These are phyloP conservation scores for Matsumyia berberina DNA, from an alignment of 2,888 invertebrate species.

Conservation along the genomic window DNA sequence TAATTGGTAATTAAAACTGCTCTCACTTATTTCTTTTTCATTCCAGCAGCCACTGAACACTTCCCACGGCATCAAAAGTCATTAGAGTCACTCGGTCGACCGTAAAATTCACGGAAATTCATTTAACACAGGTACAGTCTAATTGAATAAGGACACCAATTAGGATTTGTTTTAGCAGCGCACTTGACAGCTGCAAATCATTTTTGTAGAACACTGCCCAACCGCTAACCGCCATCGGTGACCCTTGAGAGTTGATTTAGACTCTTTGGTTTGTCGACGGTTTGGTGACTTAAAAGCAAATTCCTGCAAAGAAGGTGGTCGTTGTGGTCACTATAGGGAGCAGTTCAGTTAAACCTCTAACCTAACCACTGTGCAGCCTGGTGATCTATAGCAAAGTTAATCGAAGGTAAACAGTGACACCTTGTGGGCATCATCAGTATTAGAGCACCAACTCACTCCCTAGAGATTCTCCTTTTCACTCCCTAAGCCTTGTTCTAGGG, in stretches of 20 bases:
- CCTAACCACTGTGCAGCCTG: too few species aligned
- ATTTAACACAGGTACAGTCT: slow-evolving; percentile 67
- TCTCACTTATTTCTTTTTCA: slow-evolving; percentile 32
- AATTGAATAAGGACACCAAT: slow-evolving; percentile 72
- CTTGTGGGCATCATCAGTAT: too few species aligned
- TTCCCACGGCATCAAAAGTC: slow-evolving; percentile 47
- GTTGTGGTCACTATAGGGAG: too few species aligned
- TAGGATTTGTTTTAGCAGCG: slow-evolving; percentile 59
- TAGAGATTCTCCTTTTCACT: too few species aligned
- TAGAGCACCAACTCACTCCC: too few species aligned
- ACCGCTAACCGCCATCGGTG: not conserved
- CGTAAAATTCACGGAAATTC: slow-evolving; percentile 59
- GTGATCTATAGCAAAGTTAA: too few species aligned
- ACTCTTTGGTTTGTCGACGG: not conserved
- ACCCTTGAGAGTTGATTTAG: not conserved
- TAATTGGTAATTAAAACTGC: slow-evolving; percentile 74
- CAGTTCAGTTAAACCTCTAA: too few species aligned
- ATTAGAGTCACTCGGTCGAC: slow-evolving; percentile 59
- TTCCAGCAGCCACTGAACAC: slow-evolving; percentile 16
- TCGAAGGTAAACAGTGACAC: too few species aligned
- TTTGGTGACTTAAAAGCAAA: not conserved
- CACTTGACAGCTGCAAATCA: slow-evolving; percentile 49
- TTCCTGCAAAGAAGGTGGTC: too few species aligned
- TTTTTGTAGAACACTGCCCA: slow-evolving; percentile 24
- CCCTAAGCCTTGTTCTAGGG: too few species aligned